Evolutionary conservation across 35 echinoderm and acorn worm species (phyloP).

Genomic region (Apostichopus parvimensis): DNA sequence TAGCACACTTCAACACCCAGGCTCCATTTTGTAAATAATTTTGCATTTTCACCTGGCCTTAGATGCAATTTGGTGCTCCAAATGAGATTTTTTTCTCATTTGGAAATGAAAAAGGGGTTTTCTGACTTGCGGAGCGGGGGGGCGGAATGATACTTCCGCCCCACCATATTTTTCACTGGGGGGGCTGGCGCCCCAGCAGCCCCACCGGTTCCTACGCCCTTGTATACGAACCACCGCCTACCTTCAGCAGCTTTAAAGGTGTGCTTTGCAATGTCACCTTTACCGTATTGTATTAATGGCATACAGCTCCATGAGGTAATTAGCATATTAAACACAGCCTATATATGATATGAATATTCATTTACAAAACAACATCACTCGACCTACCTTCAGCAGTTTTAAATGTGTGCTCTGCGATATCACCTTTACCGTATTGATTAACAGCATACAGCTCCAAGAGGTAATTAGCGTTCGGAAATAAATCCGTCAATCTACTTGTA

Average conservation of each 20-base stretch:
- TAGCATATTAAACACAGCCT: background rate
- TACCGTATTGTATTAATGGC: background rate
- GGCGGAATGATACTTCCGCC: no score
- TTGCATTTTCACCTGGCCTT: no score
- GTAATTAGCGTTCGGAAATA: slow-evolving; percentile 25
- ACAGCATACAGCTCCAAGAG: slow-evolving; percentile 31
- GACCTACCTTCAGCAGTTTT: slow-evolving; percentile 37
- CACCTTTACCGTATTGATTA: slow-evolving; percentile 36
- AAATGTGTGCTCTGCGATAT: slow-evolving; percentile 16
- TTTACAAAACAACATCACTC: background rate
- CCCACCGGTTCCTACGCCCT: no score
- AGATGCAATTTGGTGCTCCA: no score
- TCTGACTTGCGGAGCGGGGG: no score
- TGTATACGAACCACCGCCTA: background rate
- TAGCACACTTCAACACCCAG: no score
- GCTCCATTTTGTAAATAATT: no score
- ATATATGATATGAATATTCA: no score
- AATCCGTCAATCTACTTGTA: background rate
- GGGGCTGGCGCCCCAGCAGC: no score
- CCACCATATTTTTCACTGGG: no score
- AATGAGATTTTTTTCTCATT: no score
- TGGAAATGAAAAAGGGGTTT: no score
- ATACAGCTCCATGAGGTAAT: background rate
- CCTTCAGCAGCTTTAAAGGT: slow-evolving; percentile 34
- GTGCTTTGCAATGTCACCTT: background rate